A percentile compares a stretch with the other conserved stretches of the same genome.
These are phyloP conservation scores for Acheta domesticus DNA, from an alignment of 2,888 invertebrate species.

Conservation along the genomic window DNA sequence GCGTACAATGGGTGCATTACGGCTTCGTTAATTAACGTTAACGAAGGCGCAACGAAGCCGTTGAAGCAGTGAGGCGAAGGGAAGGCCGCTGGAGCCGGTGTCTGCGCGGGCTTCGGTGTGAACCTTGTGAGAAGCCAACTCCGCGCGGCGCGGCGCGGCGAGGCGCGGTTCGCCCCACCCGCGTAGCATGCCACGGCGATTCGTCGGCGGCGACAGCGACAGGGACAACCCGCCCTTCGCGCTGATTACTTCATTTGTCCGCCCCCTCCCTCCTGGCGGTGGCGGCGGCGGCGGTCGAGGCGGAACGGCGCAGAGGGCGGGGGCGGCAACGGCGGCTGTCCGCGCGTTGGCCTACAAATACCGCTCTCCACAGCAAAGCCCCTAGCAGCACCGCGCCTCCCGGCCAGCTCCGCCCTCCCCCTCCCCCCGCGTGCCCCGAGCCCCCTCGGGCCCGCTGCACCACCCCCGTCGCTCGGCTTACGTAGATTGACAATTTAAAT, in stretches of 20 bases:
- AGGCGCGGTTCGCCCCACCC: no score
- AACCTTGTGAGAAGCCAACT: no score
- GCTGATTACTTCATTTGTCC: neutral
- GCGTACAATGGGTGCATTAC: no score
- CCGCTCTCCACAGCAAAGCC: neutral
- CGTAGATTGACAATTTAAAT: slow-evolving; percentile 18
- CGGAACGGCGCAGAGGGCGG: neutral
- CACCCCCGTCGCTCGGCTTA: neutral
- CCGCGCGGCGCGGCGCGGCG: no score
- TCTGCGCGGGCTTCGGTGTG: no score
- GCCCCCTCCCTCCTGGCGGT: neutral
- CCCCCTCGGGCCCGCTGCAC: neutral
- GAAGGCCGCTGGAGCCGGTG: no score
- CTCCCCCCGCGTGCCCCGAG: neutral
- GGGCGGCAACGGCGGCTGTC: neutral
- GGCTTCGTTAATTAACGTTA: no score
- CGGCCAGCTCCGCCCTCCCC: neutral
- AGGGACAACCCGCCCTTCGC: neutral
- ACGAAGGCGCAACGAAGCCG: no score
- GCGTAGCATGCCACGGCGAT: no score
- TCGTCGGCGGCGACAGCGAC: no score
- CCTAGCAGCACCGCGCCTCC: neutral
- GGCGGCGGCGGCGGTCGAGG: neutral
- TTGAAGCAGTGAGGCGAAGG: no score
- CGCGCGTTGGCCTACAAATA: neutral